phyloP scores from a whole-genome alignment of 2,113 vertebrate species.

The Opisthocomus hoazin region DNA sequence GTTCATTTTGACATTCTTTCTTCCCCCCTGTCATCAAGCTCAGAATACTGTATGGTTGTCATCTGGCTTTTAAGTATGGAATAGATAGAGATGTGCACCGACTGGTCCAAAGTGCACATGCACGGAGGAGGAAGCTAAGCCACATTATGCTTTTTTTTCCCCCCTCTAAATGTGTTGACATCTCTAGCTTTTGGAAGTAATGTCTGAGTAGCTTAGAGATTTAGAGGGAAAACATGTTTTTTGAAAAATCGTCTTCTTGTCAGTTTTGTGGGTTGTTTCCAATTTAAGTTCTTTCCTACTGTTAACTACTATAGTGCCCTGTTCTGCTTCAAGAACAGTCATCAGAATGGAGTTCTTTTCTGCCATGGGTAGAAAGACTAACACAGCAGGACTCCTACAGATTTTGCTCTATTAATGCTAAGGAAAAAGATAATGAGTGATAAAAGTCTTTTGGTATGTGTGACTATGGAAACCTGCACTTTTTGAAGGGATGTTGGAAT shows the following conservation, averaged over 20 bases:
- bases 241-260: constrained; percentile 4
- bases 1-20: background rate
- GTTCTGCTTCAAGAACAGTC: background rate
- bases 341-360: background rate
- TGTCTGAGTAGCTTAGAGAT: background rate
- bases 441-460: background rate
- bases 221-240: constrained; percentile 6
- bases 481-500: background rate
- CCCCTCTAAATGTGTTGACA: background rate
- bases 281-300: constrained; percentile 22
- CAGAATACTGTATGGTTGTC: background rate
- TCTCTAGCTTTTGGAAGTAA: background rate
- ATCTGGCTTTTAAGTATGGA: background rate
- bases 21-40: background rate
- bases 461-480: background rate
- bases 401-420: background rate
- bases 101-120: background rate
- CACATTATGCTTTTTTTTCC: background rate
- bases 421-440: background rate
- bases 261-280: constrained; percentile 38
- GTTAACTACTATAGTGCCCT: background rate
- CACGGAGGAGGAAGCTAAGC: background rate
- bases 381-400: background rate
- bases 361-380: background rate
- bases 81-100: background rate